These are phyloP conservation scores for Chymomyza procnemis DNA, from an alignment of 2,888 invertebrate genomes.

Conservation along the genomic window DNA sequence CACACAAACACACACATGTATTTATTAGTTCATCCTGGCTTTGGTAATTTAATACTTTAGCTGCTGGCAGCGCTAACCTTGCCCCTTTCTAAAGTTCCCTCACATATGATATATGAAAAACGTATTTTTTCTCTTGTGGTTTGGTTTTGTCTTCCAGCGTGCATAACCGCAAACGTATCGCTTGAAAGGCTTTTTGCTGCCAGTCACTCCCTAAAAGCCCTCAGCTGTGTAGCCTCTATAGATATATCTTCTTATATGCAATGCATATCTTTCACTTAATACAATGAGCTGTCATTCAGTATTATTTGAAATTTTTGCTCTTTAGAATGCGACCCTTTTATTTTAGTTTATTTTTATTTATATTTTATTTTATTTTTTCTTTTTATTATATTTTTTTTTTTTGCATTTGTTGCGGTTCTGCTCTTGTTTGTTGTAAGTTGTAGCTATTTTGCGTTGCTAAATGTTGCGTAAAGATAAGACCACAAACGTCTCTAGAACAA, in stretches of 20 bases:
- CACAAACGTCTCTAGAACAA: constrained; percentile 17
- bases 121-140: constrained; percentile 36
- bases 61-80: constrained; percentile 44
- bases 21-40: constrained; percentile 54
- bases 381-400: too few species aligned
- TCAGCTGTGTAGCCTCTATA: background rate
- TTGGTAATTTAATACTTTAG: constrained; percentile 56
- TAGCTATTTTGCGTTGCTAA: constrained; percentile 36
- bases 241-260: background rate
- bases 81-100: constrained; percentile 33
- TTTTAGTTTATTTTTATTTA: constrained; percentile 13
- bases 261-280: constrained; percentile 14
- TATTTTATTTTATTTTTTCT: too few species aligned
- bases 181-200: constrained; percentile 44
- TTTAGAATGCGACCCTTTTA: background rate
- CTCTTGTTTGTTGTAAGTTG: background rate
- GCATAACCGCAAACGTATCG: constrained; percentile 38
- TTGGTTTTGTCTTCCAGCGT: background rate
- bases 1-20: background rate
- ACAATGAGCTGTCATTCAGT: constrained; percentile 54
- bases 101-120: too few species aligned
- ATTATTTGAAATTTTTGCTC: constrained; percentile 1
- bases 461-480: constrained; percentile 63
- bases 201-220: background rate
- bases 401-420: background rate